Percentiles rank a stretch among this genome's conserved stretches.
Evolutionary conservation across 2,888 invertebrate genomes (phyloP).

Genomic region (Leptothorax acervorum): DNA sequence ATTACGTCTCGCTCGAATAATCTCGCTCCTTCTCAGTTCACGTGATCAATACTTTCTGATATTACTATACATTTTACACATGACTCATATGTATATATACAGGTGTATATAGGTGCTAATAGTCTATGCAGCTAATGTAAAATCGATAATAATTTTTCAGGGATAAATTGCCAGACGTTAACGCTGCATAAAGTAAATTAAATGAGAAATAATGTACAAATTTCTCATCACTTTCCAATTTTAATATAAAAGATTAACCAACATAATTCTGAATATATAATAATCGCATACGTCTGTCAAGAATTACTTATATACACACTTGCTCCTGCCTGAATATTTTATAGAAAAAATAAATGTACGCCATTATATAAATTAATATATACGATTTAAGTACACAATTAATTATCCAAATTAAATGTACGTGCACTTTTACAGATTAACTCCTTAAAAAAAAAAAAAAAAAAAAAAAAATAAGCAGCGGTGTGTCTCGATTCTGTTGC

Average conservation of each 20-base stretch:
- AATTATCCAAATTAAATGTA: background rate
- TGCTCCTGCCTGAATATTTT: background rate
- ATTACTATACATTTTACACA: slow-evolving; percentile 48
- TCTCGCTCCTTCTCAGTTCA: slow-evolving; percentile 2
- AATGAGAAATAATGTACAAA: slow-evolving; percentile 5
- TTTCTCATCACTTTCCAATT: background rate
- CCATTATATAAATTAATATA: background rate
- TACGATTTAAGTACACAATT: background rate
- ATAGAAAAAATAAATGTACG: background rate
- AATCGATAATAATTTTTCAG: slow-evolving; percentile 47
- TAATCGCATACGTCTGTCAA: background rate
- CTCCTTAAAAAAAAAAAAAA: slow-evolving; percentile 51
- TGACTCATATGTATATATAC: slow-evolving; percentile 39
- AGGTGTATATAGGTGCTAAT: slow-evolving; percentile 33
- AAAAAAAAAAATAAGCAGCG: slow-evolving; percentile 64
- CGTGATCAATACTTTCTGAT: slow-evolving; percentile 44
- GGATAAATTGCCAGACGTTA: slow-evolving; percentile 10
- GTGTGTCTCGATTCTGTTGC: slow-evolving; percentile 63
- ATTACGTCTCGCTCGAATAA: background rate
- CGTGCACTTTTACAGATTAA: background rate
- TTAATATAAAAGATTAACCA: background rate
- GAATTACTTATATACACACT: background rate
- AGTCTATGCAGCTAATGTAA: slow-evolving; percentile 43
- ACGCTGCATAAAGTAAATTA: slow-evolving; percentile 1
- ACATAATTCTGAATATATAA: background rate